Evolutionary conservation across 2,797 vertebrate species (phyloP).

Genomic region (Orientallactaga sibirica): DNA sequence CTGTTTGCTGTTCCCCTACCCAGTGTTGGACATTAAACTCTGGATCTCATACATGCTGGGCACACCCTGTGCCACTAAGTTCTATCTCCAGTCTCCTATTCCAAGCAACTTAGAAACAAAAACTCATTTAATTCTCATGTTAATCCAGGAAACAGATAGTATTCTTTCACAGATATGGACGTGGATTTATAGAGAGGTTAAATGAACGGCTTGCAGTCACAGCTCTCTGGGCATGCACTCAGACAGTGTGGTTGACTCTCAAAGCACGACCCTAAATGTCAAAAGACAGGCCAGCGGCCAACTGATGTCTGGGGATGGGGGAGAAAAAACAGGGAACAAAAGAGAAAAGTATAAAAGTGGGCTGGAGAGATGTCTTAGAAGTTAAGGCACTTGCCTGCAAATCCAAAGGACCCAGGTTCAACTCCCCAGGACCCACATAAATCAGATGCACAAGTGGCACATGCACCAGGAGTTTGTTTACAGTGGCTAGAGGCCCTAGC

Average conservation of each 20-base stretch:
- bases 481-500: too few species aligned
- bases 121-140: slow-evolving; percentile 41
- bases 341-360: slow-evolving; percentile 2
- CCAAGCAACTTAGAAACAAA: slow-evolving; percentile 13
- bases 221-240: not conserved
- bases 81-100: not conserved
- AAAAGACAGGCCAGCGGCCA: slow-evolving; percentile 42
- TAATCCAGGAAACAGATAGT: not conserved
- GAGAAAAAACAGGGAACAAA: slow-evolving; percentile 1
- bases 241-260: slow-evolving; percentile 18
- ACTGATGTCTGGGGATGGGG: not conserved
- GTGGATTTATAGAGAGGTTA: slow-evolving; percentile 18
- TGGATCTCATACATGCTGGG: not conserved
- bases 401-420: too few species aligned
- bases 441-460: too few species aligned
- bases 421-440: too few species aligned
- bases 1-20: too few species aligned
- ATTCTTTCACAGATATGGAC: slow-evolving; percentile 41
- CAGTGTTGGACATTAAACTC: not conserved
- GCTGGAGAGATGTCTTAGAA: too few species aligned
- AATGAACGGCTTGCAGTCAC: not conserved
- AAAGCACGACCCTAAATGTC: slow-evolving; percentile 16
- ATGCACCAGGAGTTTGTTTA: too few species aligned
- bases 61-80: not conserved
- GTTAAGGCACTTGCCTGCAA: too few species aligned